Conservation (phyloP, 2,113 vertebrate species). For the Platichthys flesus region DNA sequence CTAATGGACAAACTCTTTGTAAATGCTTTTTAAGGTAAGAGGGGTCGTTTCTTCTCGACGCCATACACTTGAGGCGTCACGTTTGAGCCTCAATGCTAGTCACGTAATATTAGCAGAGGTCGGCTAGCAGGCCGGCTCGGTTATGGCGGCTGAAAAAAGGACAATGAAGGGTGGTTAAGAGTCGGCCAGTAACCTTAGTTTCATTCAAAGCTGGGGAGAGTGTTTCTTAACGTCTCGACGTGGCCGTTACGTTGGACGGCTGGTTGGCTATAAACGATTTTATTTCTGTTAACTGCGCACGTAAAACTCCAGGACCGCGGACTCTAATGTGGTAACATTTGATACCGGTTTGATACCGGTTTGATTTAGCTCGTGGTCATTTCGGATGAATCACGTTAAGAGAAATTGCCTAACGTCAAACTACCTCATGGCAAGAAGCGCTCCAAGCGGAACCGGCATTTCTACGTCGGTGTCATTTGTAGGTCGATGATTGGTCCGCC, state of each 20-base stretch:
- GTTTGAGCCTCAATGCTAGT: background rate
- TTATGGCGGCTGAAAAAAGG: background rate
- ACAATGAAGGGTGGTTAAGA: background rate
- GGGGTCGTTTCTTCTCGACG: background rate
- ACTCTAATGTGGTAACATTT: background rate
- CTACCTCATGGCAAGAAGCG: slow-evolving; percentile 57
- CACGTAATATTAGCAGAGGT: background rate
- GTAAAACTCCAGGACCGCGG: no score
- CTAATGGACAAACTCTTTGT: slow-evolving; percentile 89
- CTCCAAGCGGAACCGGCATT: slow-evolving; percentile 64
- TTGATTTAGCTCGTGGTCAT: background rate
- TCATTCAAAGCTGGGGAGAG: background rate
- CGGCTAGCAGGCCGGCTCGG: background rate
- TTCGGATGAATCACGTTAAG: background rate
- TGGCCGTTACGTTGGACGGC: slow-evolving; percentile 1
- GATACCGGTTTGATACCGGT: background rate
- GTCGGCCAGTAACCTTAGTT: background rate
- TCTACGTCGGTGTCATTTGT: slow-evolving; percentile 7
- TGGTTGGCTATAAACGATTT: slow-evolving; percentile 1
- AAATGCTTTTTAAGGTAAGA: slow-evolving; percentile 91
- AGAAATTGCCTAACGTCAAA: background rate
- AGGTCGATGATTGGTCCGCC: slow-evolving; percentile 42
- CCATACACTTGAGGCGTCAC: background rate
- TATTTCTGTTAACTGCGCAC: background rate
- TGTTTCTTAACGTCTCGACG: slow-evolving; percentile 14